Conservation (phyloP, 30 jellyfish, hydroid and myxozoan genomes). For the Pseudorhiza aurosa region DNA sequence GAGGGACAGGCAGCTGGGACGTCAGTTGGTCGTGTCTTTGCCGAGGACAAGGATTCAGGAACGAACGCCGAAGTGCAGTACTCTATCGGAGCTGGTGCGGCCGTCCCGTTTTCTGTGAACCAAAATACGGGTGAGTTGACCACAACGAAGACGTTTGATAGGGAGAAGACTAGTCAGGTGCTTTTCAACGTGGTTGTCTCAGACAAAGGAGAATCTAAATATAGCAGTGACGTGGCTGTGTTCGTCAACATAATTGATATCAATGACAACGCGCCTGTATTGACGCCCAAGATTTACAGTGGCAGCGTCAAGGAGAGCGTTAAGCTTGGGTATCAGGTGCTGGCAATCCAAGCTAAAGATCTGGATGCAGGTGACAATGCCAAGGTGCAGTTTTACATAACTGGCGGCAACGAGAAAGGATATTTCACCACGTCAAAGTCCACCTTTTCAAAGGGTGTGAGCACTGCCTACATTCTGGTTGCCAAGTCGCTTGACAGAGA, state of each 20-base stretch:
- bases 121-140: constrained; percentile 75
- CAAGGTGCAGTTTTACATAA: constrained; percentile 72
- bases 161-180: constrained; percentile 78
- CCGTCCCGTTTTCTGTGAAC: constrained; percentile 64
- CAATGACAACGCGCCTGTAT: constrained; percentile 84
- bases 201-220: constrained; percentile 77
- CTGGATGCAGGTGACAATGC: constrained; percentile 97
- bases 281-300: constrained; percentile 38
- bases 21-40: constrained; percentile 87
- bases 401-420: constrained; percentile 90
- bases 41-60: constrained; percentile 91
- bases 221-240: constrained; percentile 73
- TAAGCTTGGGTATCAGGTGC: constrained; percentile 46
- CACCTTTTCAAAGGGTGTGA: constrained; percentile 73
- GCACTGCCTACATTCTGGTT: constrained; percentile 81
- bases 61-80: constrained; percentile 69
- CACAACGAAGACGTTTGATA: constrained; percentile 81
- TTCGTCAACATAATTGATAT: constrained; percentile 80
- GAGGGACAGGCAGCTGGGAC: constrained; percentile 79
- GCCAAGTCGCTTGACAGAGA: constrained; percentile 93
- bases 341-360: constrained; percentile 77
- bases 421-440: constrained; percentile 83
- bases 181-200: constrained; percentile 80
- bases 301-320: constrained; percentile 70
- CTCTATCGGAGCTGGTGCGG: constrained; percentile 35